Conservation (phyloP, 2,888 invertebrate genomes). For the Apamea monoglypha region DNA sequence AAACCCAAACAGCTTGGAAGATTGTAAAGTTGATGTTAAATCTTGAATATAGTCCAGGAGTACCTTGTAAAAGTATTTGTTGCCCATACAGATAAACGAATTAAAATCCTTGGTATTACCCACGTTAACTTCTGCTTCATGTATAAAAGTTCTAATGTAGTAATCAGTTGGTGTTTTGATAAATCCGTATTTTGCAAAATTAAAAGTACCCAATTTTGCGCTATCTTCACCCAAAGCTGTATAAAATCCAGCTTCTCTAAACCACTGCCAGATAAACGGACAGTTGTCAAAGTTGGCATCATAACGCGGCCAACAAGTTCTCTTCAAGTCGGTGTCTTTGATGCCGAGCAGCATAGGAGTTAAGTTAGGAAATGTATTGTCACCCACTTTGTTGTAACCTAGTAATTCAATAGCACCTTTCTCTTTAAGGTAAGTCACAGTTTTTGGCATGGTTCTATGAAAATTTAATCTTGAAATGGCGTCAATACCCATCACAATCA, state of each 20-base stretch:
- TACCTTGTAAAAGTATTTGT: constrained; percentile 92
- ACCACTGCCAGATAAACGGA: constrained; percentile 96
- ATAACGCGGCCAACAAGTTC: constrained; percentile 91
- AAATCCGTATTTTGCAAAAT: constrained; percentile 95
- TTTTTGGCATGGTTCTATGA: constrained; percentile 95
- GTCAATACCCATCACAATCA: constrained; percentile 96
- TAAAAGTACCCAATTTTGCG: constrained; percentile 94
- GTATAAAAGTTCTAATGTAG: constrained; percentile 94
- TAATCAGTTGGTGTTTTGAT: constrained; percentile 95
- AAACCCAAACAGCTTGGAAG: constrained; percentile 93
- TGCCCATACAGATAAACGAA: constrained; percentile 93
- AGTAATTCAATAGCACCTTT: constrained; percentile 94
- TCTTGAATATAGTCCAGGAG: constrained; percentile 93
- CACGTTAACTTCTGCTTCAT: constrained; percentile 92
- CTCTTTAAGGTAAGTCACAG: constrained; percentile 90
- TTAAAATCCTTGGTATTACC: constrained; percentile 92
- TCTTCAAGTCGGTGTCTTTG: constrained; percentile 91
- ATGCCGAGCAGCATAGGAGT: constrained; percentile 95
- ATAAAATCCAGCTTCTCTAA: constrained; percentile 92
- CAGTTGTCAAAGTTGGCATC: constrained; percentile 93
- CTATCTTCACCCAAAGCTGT: constrained; percentile 97
- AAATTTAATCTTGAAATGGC: constrained; percentile 96
- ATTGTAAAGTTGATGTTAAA: constrained; percentile 90
- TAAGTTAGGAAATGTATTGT: constrained; percentile 98
- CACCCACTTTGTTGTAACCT: constrained; percentile 98